Conservation (phyloP, 2,797 vertebrate species). For the Tragopan temminckii region DNA sequence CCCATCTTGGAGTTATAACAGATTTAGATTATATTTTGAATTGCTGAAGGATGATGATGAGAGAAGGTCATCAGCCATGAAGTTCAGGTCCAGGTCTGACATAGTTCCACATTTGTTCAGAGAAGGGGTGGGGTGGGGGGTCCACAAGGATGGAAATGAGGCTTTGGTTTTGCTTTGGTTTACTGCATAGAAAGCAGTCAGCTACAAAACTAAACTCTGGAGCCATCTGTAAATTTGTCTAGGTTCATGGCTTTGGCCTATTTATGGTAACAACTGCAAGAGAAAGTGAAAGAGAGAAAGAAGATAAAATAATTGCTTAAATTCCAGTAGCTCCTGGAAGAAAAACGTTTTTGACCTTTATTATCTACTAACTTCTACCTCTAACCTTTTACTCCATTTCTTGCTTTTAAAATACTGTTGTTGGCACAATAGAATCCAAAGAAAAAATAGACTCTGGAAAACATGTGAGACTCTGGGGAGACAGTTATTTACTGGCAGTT, state of each 20-base stretch:
- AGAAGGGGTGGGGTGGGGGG: too few species aligned
- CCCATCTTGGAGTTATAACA: background rate
- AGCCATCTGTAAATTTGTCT: background rate
- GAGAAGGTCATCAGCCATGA: background rate
- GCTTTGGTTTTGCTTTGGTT: background rate
- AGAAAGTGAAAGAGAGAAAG: background rate
- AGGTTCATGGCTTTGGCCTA: background rate
- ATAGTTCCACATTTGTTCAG: background rate
- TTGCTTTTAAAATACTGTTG: slow-evolving; percentile 43
- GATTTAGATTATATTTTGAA: slow-evolving; percentile 6
- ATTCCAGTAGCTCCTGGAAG: slow-evolving; percentile 56
- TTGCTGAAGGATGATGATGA: slow-evolving; percentile 7
- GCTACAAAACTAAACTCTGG: background rate
- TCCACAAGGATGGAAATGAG: background rate
- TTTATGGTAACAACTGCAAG: background rate
- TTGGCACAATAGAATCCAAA: slow-evolving; percentile 16
- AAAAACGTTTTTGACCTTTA: slow-evolving; percentile 55
- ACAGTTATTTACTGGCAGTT: slow-evolving; percentile 56
- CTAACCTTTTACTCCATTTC: background rate
- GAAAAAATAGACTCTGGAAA: slow-evolving; percentile 42
- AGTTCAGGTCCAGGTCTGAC: slow-evolving; percentile 28
- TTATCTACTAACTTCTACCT: slow-evolving; percentile 24
- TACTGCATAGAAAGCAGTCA: background rate
- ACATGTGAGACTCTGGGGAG: slow-evolving; percentile 40
- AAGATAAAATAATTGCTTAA: slow-evolving; percentile 41